Conservation (phyloP, 2,888 invertebrate species). For the Zygothrica quintamaculata region DNA sequence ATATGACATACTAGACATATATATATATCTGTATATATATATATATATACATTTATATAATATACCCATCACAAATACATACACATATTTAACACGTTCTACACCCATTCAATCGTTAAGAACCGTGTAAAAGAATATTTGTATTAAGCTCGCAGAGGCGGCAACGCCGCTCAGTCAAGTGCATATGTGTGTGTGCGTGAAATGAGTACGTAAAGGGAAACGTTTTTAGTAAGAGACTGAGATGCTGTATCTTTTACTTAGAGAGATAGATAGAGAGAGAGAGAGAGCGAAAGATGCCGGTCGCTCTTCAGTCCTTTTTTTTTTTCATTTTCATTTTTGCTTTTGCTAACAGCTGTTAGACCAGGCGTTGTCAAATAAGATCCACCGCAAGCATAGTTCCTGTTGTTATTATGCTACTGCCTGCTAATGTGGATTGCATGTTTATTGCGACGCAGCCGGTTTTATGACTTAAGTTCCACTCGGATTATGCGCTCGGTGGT, state of each 20-base stretch:
- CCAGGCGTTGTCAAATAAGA: conserved; percentile 38
- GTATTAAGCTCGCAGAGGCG: conserved; percentile 29
- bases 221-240: conserved; percentile 33
- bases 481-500: conserved; percentile 39
- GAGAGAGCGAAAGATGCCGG: conserved; percentile 40
- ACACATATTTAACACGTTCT: conserved; percentile 44
- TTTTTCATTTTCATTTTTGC: conserved; percentile 17
- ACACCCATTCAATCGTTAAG: conserved; percentile 53
- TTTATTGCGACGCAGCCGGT: conserved; percentile 57
- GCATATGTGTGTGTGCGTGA: conserved; percentile 5
- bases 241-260: conserved; percentile 29
- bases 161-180: conserved; percentile 12
- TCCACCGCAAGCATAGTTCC: conserved; percentile 37
- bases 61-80: no score
- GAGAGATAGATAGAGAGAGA: not conserved
- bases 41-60: conserved; percentile 17
- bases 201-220: conserved; percentile 20
- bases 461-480: conserved; percentile 46
- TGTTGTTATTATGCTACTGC: conserved; percentile 25
- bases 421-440: conserved; percentile 44
- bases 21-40: conserved; percentile 14
- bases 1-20: conserved; percentile 31
- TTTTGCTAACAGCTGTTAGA: conserved; percentile 70
- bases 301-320: conserved; percentile 16
- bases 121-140: conserved; percentile 42